Evolutionary conservation across 2,797 vertebrate genomes (phyloP), one percentile per base, ranked within the genome.

Genomic region (Chelon auratus): DNA sequence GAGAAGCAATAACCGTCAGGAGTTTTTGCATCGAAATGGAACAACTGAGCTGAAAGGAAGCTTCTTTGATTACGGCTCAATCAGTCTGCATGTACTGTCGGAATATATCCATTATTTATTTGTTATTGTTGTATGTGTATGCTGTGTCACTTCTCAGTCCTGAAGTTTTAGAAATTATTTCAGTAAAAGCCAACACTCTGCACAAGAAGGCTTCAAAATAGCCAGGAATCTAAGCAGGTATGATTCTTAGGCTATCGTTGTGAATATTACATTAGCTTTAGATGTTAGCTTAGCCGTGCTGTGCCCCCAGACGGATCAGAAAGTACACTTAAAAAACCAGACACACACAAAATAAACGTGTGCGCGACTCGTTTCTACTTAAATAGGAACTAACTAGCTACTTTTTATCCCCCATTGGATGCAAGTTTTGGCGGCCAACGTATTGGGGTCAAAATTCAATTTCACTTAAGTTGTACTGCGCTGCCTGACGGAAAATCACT

Each of bases 1-100:
- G 30, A 56, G 50, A 72, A 69, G 70, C 54, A 68, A 64, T 53
- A 71, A 79, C 33, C 54, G 13, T 74, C 26, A 47, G 18, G 26
- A 26, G 43, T 50, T 78, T 72, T 54, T 53, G 47, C 60, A 68
- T 56, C 26, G 68, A 50, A 77, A 50, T 0, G 62, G 37, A 20
- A 11, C 37, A 47, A 64, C 14, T 45, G 4, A 60, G 22, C 18
- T 42, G 6, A 66, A 61, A 68, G 11, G 5, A 73, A 52, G 9
- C 20, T 63, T 14, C 5, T 68, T 53, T 68, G 18, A 58, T 73
- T 50, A 13, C 17, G 4, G 47, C 10, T 50, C 47, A 50, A 22
- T 50, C 9, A 50, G 20, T 48, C 18, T 18, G 3, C 47, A 50
- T 12, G 47, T 10, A 22, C 2, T 56, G 13, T 64, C 14, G 48